These are phyloP conservation scores for Pachypsylla venusta DNA, from an alignment of 1,140 invertebrate genomes.

Conservation along the genomic window DNA sequence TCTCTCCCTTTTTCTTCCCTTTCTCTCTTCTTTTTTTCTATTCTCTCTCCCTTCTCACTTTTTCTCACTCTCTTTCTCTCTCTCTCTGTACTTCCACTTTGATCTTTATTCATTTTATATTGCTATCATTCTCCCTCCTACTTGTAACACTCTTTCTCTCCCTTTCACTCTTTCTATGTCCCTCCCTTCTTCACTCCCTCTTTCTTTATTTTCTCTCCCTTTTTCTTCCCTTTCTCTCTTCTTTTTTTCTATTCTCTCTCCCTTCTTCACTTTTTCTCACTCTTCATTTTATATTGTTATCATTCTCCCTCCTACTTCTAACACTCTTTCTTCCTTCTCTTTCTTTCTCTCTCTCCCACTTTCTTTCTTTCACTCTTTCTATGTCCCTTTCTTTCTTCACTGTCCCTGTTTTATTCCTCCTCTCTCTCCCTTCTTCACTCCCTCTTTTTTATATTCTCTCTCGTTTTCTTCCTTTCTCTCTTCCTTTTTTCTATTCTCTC, in stretches of 20 bases:
- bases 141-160: background rate
- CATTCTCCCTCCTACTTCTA: background rate
- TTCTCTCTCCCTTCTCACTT: background rate
- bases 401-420: background rate
- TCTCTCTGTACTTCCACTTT: background rate
- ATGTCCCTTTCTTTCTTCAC: background rate
- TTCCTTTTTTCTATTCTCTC: background rate
- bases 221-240: background rate
- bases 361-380: background rate
- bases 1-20: background rate
- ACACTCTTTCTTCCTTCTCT: background rate
- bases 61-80: background rate
- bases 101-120: background rate
- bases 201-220: too few relatives aligned
- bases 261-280: too few relatives aligned
- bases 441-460: background rate
- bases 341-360: background rate
- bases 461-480: background rate
- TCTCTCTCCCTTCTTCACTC: background rate
- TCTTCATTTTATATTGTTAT: too few relatives aligned
- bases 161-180: background rate
- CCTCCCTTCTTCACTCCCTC: background rate
- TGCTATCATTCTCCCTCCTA: background rate
- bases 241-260: too few relatives aligned
- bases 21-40: background rate